Evolutionary conservation across 2,797 vertebrate species (phyloP).

Genomic region (Coregonus suidteri): DNA sequence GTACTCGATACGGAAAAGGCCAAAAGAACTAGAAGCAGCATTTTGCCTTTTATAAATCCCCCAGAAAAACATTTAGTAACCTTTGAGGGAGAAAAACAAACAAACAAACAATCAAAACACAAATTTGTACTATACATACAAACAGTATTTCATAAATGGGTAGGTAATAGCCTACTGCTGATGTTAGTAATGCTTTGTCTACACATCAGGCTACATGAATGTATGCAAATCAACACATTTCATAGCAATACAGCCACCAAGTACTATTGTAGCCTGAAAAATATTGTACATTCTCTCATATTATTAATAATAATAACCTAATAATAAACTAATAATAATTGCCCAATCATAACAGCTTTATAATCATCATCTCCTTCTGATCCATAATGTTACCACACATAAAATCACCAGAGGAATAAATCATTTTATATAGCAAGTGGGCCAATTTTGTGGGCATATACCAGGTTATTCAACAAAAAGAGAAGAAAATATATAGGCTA

Average conservation of each 20-base stretch:
- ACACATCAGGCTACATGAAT: conserved; percentile 3
- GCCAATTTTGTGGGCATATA: neutral
- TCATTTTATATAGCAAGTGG: neutral
- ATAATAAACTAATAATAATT: conserved; percentile 16
- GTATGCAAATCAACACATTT: conserved; percentile 18
- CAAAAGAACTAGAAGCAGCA: conserved; percentile 97
- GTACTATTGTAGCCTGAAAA: conserved; percentile 5
- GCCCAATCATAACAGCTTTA: neutral
- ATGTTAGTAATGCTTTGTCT: conserved; percentile 5
- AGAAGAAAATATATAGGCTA: neutral
- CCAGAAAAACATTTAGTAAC: conserved; percentile 86
- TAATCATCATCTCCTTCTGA: conserved; percentile 3
- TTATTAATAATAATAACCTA: neutral
- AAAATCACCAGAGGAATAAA: conserved; percentile 9
- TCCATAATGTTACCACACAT: neutral
- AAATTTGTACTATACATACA: conserved; percentile 26
- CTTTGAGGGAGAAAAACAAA: conserved; percentile 64
- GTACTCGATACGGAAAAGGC: conserved; percentile 85
- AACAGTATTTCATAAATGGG: neutral
- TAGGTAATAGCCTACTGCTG: neutral
- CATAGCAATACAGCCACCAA: neutral
- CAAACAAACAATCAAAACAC: conserved; percentile 58
- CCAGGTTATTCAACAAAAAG: conserved; percentile 4
- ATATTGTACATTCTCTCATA: conserved; percentile 1
- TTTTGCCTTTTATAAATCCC: conserved; percentile 90